Base-by-base conservation (phyloP, 2,888 invertebrate species). In the Tillus elongatus region DNA sequence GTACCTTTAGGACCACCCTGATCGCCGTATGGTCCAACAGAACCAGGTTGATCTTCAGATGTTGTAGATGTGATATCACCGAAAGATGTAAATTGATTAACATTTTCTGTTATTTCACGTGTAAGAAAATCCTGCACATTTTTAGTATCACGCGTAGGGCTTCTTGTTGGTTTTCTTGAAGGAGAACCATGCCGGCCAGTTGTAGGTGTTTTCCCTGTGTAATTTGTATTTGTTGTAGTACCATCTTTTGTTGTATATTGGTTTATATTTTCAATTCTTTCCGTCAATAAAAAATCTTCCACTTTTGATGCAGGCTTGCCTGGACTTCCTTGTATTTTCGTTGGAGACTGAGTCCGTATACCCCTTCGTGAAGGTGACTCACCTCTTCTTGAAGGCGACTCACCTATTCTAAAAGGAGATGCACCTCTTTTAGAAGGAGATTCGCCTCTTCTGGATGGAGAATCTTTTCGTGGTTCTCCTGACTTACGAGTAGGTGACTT, bases 81-180 rank as follows among this genome's bases (percentile, higher is more conserved):
- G 24, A 19, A 19, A 19, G 24, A 19, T n/a, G n/a, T n/a, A n/a
- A 8, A 19, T 41, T 54, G 52, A 30, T 50, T 55, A 11, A 55
- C 35, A 35, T 50, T 56, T 39, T 55, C 51, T 16, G 24, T 37
- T 12, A 53, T 52, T 47, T 56, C 56, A 4, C 45, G 51, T 8
- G 46, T 35, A 37, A 56, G 35, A 44, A 56, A 56, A 42, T 53
- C 49, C 16, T 46, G 30, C 8, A 40, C 43, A 10, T 3, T 35
- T n/a, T 29, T 28, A 28, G 26, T 29, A 35, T 38, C 12, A n/a
- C 16, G 12, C 24, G 37, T 29, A 10, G 33, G 13, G n/a, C 31
- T 32, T 16, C 32, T 37, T 30, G 40, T 15, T 2, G 40, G 29
- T 33, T 39, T 47, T 26, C 40, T 41, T n/a, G 44, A 30, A 19